Evolutionary conservation across 2,113 vertebrate genomes (phyloP).

Genomic region (Rhynchomys soricoides): DNA sequence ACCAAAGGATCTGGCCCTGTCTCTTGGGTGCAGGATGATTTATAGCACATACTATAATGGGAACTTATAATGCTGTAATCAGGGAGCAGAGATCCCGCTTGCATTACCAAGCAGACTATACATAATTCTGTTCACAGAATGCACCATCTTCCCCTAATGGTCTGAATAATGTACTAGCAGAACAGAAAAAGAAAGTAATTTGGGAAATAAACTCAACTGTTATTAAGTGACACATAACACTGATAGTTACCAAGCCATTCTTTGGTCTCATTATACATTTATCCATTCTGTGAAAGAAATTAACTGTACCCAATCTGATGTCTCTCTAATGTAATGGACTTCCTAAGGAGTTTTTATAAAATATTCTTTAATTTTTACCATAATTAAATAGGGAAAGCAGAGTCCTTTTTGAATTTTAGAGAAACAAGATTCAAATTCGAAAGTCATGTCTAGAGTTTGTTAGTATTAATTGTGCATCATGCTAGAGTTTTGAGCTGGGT

Average conservation of each 20-base stretch:
- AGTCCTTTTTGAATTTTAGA: constrained; percentile 9
- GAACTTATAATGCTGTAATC: constrained; percentile 21
- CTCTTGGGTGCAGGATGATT: constrained; percentile 27
- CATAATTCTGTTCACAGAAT: constrained; percentile 42
- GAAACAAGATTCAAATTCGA: not conserved
- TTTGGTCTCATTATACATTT: constrained; percentile 37
- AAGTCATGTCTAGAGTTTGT: not conserved
- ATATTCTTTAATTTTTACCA: not conserved
- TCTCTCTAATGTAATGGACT: not conserved
- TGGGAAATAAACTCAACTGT: constrained; percentile 62
- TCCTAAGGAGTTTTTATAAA: constrained; percentile 39
- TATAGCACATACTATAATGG: not conserved
- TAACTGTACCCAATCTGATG: not conserved
- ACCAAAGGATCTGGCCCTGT: not conserved
- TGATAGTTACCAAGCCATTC: not conserved
- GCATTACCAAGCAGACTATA: constrained; percentile 13
- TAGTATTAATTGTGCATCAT: not conserved
- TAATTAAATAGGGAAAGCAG: not conserved
- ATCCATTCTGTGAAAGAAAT: constrained; percentile 41
- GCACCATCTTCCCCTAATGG: not conserved
- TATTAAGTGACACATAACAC: constrained; percentile 12
- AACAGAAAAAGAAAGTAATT: constrained; percentile 61
- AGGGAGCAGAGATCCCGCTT: constrained; percentile 17
- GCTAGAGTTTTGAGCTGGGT: not conserved
- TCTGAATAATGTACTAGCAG: constrained; percentile 60